A percentile compares a stretch with the other conserved stretches of the same genome.
Evolutionary conservation across 2,113 vertebrate species (phyloP).

Genomic region (Dasyurus viverrinus): DNA sequence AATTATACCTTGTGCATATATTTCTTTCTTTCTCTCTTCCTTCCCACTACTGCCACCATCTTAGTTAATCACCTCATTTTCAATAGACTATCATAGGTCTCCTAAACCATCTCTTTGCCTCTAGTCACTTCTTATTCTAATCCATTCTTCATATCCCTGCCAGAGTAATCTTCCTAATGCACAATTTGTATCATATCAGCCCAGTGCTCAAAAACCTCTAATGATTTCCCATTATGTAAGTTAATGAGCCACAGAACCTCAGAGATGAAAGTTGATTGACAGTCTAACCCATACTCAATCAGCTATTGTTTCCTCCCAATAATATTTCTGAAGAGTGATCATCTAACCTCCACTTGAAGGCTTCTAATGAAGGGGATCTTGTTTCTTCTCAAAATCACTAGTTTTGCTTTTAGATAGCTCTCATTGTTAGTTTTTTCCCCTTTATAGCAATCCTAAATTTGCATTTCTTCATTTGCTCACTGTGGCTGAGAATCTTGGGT

Average conservation of each 20-base stretch:
- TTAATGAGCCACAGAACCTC: background rate
- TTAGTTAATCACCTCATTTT: background rate
- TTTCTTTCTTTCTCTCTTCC: background rate
- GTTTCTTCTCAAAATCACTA: background rate
- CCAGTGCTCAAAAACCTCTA: background rate
- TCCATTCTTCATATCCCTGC: no score
- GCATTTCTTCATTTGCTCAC: background rate
- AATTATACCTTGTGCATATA: no score
- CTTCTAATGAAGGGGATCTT: background rate
- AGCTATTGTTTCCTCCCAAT: background rate
- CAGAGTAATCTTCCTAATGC: background rate
- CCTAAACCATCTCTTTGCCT: no score
- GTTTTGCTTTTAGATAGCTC: background rate
- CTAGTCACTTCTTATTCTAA: no score
- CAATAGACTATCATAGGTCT: background rate
- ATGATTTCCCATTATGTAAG: background rate
- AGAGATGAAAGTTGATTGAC: background rate
- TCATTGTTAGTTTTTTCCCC: background rate
- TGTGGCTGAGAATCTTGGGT: background rate
- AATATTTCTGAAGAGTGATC: background rate
- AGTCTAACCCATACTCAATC: background rate
- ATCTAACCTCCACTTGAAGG: background rate
- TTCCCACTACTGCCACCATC: background rate
- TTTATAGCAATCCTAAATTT: background rate
- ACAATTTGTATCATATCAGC: background rate